Percentiles rank a stretch among this genome's conserved stretches.
These are phyloP conservation scores for Xylocampa areola DNA, from an alignment of 2,888 invertebrate genomes.

Conservation along the genomic window DNA sequence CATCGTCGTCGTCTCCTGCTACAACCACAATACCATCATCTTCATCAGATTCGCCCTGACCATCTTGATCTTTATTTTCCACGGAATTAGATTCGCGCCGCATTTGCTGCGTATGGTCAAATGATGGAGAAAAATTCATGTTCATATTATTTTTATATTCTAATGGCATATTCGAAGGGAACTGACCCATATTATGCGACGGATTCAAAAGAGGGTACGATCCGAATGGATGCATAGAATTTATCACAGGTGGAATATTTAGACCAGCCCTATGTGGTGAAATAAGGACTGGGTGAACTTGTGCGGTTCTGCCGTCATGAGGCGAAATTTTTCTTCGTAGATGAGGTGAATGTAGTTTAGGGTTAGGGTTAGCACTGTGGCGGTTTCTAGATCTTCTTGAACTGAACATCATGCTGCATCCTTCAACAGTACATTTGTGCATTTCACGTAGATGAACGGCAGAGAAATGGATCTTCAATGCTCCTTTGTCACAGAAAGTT, in stretches of 20 bases:
- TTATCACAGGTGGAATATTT: conserved; percentile 91
- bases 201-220: conserved; percentile 94
- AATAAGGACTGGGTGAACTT: conserved; percentile 94
- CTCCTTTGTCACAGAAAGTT: conserved; percentile 99
- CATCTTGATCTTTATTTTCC: conserved; percentile 90
- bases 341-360: conserved; percentile 98
- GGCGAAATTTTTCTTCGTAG: conserved; percentile 97
- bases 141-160: conserved; percentile 87
- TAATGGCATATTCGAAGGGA: conserved; percentile 81
- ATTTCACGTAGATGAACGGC: conserved; percentile 99
- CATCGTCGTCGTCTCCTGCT: conserved; percentile 94
- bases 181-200: conserved; percentile 91
- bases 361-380: conserved; percentile 99
- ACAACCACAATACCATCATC: conserved; percentile 95
- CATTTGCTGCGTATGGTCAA: conserved; percentile 78
- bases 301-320: conserved; percentile 97
- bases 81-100: conserved; percentile 79
- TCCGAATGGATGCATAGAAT: conserved; percentile 93
- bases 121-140: conserved; percentile 75
- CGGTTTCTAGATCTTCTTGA: conserved; percentile 98
- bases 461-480: conserved; percentile 99
- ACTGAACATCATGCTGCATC: conserved; percentile 99
- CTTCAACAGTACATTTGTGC: conserved; percentile 99
- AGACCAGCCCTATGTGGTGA: conserved; percentile 92
- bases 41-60: conserved; percentile 92